Percentiles rank a stretch among this genome's conserved stretches.
These are phyloP conservation scores for Drosophila atripex DNA, from an alignment of 2,888 invertebrate genomes.

Conservation along the genomic window DNA sequence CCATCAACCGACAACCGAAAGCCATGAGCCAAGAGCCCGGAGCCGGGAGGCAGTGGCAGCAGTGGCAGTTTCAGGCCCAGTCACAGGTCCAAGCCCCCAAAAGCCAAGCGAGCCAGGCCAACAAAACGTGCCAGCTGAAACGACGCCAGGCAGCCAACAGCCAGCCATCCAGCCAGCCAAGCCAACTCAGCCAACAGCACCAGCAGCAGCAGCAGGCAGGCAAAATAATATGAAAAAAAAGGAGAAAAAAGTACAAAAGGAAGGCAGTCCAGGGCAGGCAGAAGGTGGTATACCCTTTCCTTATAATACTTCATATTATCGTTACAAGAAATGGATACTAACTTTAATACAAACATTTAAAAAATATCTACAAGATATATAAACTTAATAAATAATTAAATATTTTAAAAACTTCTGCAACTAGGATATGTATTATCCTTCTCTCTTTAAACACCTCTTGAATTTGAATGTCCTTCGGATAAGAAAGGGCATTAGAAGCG, in stretches of 20 bases:
- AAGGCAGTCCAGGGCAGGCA: constrained; percentile 4
- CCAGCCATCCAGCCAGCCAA: constrained; percentile 53
- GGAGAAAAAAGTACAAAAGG: constrained; percentile 22
- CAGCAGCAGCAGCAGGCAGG: constrained; percentile 50
- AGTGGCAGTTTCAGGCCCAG: constrained; percentile 52
- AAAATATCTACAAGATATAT: too few species aligned
- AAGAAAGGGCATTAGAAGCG: constrained; percentile 31
- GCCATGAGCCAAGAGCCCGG: constrained; percentile 38
- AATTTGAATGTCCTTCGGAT: background rate
- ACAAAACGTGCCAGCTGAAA: constrained; percentile 71
- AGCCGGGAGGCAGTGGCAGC: constrained; percentile 26
- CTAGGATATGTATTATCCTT: background rate
- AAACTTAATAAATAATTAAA: too few species aligned
- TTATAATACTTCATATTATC: background rate
- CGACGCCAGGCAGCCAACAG: constrained; percentile 40
- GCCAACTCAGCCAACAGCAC: constrained; percentile 15
- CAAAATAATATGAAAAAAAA: constrained; percentile 43
- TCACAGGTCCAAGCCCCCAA: constrained; percentile 59
- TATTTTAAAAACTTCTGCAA: too few species aligned
- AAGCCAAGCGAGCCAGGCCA: constrained; percentile 70
- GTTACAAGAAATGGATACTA: too few species aligned
- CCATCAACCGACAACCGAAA: constrained; percentile 31
- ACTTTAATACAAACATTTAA: too few species aligned
- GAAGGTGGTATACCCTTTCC: constrained; percentile 18
- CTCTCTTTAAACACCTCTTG: background rate